Evolutionary conservation across 2,113 vertebrate genomes (phyloP), one percentile per base, ranked within the genome.

Genomic region (Poeciliopsis turrubarensis): DNA sequence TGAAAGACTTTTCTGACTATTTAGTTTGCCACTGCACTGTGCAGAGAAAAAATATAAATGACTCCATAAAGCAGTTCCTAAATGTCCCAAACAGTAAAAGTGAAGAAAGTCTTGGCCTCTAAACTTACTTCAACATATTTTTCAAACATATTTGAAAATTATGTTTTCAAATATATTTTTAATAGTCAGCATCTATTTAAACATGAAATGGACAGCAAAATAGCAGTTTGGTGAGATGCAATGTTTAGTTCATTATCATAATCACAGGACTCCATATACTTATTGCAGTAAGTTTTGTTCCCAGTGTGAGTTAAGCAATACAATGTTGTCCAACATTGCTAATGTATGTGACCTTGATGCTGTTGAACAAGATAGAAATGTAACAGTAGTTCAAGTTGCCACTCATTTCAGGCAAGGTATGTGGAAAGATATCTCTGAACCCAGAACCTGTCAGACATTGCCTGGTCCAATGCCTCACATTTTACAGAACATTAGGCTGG

Each of bases 1-100:
- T 68, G 75, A 84, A 84, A 81, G 71, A 78, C 74, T 78, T 85
- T 25, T 78, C 63, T 26, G 37, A 79, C 86, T 71, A 75, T 79
- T 85, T 73, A 88, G 71, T 76, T 66, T 70, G 65, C 62, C 76
- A 72, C 44, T 19, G 17, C 17, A 19, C 15, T 47, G 17, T 1
- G 15, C 44, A 19, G 72, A 75, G 31, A 39, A 67, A 84, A 77
- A 70, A 57, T 25, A 71, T 68, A 27, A 26, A 25, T 60, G 37
- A 39, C 37, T 81, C 29, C 65, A 37, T 37, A 37, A 37, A 37
- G 34, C 34, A 37, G 34, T 37, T 37, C 34, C 34, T 37, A 37
- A 12, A 2, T 37, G 10, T 37, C 34, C 34, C 34, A 37, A 37
- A 37, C 34, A 11, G 34, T 37, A 37, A 37, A 37, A 37, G 34